phyloP scores from a whole-genome alignment of 2,113 vertebrate genomes.

The Leucopsar rothschildi region DNA sequence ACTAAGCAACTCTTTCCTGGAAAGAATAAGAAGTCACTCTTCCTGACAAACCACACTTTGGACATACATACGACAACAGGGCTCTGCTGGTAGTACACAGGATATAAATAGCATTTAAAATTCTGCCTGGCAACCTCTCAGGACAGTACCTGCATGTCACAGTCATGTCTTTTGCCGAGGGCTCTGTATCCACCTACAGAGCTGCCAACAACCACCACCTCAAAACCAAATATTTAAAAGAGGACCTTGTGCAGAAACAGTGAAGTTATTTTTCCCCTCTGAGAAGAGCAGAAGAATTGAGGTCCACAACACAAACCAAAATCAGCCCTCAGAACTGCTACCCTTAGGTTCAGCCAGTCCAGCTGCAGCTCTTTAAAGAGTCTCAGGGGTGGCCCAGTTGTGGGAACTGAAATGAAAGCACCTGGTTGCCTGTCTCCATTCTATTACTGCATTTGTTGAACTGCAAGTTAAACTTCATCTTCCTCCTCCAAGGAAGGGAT shows the following conservation, averaged over 20 bases:
- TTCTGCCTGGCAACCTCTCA: not conserved
- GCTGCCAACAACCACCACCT: not conserved
- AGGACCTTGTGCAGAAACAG: not conserved
- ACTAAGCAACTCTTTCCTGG: not conserved
- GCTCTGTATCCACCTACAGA: not conserved
- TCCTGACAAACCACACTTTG: not conserved
- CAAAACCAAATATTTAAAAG: not conserved
- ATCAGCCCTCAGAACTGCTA: too few relatives aligned
- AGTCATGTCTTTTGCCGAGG: rapidly evolving
- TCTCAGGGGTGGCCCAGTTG: not conserved
- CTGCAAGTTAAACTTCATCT: not conserved
- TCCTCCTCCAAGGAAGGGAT: not conserved
- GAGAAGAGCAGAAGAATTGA: not conserved
- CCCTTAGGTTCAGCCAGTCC: not conserved
- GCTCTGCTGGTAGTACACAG: not conserved
- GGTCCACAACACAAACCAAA: not conserved
- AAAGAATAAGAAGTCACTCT: not conserved
- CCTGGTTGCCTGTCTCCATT: not conserved
- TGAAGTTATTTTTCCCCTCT: not conserved
- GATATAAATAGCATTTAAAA: not conserved
- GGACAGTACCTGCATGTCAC: not conserved
- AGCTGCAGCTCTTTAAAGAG: not conserved
- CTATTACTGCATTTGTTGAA: not conserved
- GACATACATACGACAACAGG: not conserved
- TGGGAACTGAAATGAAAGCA: not conserved